Base-by-base conservation (phyloP, 2,113 vertebrate species). In the Brachypodius melanocephalos region DNA sequence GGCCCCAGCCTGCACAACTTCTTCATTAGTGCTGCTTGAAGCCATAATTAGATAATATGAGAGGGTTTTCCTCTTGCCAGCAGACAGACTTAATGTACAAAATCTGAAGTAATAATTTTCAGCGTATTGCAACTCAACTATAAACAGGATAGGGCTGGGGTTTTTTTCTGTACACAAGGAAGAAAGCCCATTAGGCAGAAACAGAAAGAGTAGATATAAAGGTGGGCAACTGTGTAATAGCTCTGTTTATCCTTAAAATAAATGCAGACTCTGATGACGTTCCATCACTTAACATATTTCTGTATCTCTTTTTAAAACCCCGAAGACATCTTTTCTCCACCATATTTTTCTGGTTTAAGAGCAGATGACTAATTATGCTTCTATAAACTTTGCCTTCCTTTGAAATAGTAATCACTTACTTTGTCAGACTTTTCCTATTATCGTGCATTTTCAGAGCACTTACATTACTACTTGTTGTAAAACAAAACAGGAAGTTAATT, bases 31-130 rank as follows among this genome's bases (percentile, higher is more conserved):
- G 69, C 63, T 78, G 84, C 95, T 95, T 49, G 77, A 88, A 97
- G 94, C 84, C 86, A 40, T 96, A 97, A 97, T 97, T 97, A 96
- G 76, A 96, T 87, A 97, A 97, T 91, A 90, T 34, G 66, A 95
- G 96, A 96, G 83, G 62, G 75, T 89, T 96, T 92, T 94, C 95
- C 96, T 96, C 92, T 93, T 95, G 96, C 97, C 97, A 97, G 95
- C 88, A 97, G 96, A 95, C 96, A 97, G 89, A 85, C 52, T 95
- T 91, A 92, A 91, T 75, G 49, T 49, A 88, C 52, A 86, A 95
- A 95, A 94, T 77, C 92, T 84, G 72, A 96, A 90, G 73, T 90
- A 96, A 91, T 94, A 82, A 85, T 96, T 93, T 92, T 83, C 71
- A 89, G 92, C 75, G 59, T 81, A 86, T 72, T 92, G 84, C 61